Percentiles rank a stretch among this genome's conserved stretches.
phyloP scores from a whole-genome alignment of 2,888 invertebrate genomes.

The Eilema caniola region DNA sequence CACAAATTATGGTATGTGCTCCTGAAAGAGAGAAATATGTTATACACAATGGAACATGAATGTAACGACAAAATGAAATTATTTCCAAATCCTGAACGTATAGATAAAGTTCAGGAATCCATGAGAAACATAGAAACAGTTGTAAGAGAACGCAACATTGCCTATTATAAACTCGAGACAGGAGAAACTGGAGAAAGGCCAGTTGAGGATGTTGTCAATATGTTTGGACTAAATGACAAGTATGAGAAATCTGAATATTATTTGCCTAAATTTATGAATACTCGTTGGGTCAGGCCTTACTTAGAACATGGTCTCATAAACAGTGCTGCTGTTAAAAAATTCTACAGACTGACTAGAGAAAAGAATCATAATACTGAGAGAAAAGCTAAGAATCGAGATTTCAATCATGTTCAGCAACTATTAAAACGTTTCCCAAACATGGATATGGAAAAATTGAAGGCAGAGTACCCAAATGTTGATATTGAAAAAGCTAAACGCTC shows the following conservation, averaged over 20 bases:
- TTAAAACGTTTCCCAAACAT: constrained; percentile 92
- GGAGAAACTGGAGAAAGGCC: constrained; percentile 94
- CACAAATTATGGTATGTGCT: constrained; percentile 98
- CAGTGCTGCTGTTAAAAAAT: constrained; percentile 88
- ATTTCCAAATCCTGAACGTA: constrained; percentile 96
- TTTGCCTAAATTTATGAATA: constrained; percentile 90
- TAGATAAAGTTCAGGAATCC: constrained; percentile 97
- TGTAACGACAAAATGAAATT: constrained; percentile 88
- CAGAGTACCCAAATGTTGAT: constrained; percentile 92
- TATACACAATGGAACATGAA: constrained; percentile 97
- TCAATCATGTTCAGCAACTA: constrained; percentile 90
- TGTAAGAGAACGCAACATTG: constrained; percentile 96
- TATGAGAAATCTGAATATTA: constrained; percentile 88
- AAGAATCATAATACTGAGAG: constrained; percentile 87
- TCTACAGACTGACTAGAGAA: constrained; percentile 88
- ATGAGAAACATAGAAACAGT: constrained; percentile 97
- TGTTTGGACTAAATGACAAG: constrained; percentile 88
- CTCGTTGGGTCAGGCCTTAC: constrained; percentile 87
- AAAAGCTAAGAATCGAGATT: constrained; percentile 88
- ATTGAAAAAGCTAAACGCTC: constrained; percentile 88
- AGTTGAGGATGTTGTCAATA: constrained; percentile 84
- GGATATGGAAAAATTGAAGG: constrained; percentile 89
- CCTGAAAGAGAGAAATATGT: constrained; percentile 98
- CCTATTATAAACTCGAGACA: constrained; percentile 96
- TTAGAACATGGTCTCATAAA: constrained; percentile 82